Conservation (phyloP, 2,888 invertebrate species). For the Lucinisca nassula region DNA sequence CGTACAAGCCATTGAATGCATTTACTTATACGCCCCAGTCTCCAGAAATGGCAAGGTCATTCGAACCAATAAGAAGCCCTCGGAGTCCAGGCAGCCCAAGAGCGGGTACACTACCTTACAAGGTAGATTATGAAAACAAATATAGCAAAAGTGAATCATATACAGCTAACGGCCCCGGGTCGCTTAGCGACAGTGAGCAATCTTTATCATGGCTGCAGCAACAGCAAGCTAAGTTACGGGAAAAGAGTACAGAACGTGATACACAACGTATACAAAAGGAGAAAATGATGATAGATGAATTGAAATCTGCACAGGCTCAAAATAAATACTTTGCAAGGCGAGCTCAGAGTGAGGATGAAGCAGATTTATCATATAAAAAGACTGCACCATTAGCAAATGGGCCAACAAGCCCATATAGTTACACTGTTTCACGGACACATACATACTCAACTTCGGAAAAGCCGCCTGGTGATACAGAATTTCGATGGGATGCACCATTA, state of each 20-base stretch:
- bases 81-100: conserved; percentile 64
- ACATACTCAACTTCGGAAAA: conserved; percentile 70
- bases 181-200: conserved; percentile 72
- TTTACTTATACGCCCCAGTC: conserved; percentile 83
- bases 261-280: conserved; percentile 89
- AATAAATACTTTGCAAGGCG: conserved; percentile 89
- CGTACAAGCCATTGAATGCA: conserved; percentile 78
- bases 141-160: conserved; percentile 70
- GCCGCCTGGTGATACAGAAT: conserved; percentile 62
- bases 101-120: conserved; percentile 79
- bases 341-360: conserved; percentile 89
- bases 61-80: conserved; percentile 66
- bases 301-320: conserved; percentile 87
- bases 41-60: conserved; percentile 69
- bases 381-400: conserved; percentile 74
- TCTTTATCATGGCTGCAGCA: conserved; percentile 85
- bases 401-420: conserved; percentile 73
- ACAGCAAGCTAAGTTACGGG: conserved; percentile 86
- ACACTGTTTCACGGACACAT: conserved; percentile 73
- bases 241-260: conserved; percentile 73
- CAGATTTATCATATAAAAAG: conserved; percentile 74
- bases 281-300: conserved; percentile 93
- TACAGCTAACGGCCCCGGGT: conserved; percentile 74
- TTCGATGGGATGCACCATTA: conserved; percentile 54
- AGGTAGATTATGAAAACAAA: conserved; percentile 83